These are phyloP conservation scores for Acromyrmex charruanus DNA, from an alignment of 1,140 invertebrate species.

Conservation along the genomic window DNA sequence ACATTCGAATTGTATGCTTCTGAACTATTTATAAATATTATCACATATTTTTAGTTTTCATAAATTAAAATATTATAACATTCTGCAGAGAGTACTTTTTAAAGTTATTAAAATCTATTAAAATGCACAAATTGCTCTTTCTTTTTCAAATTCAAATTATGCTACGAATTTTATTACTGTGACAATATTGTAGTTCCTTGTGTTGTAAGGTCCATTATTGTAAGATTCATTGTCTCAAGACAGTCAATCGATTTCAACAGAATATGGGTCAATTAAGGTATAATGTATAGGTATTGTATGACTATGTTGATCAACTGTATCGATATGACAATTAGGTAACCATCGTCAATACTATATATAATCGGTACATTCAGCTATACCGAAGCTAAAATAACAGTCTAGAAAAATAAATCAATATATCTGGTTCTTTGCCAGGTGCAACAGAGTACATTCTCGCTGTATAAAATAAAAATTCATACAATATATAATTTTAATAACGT, in stretches of 20 bases:
- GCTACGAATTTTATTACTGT: neutral
- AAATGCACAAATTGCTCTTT: neutral
- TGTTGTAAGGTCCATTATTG: neutral
- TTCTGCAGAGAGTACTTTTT: neutral
- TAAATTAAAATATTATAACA: neutral
- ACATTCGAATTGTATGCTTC: slow-evolving; percentile 5
- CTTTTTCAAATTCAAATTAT: neutral
- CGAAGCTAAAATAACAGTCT: neutral
- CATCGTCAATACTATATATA: neutral
- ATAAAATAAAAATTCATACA: neutral
- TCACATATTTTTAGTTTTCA: slow-evolving; percentile 4
- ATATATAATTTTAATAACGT: neutral
- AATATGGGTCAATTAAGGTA: slow-evolving; percentile 21
- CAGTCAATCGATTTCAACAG: neutral
- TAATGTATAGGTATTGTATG: neutral
- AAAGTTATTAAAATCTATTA: neutral
- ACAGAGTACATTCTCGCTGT: neutral
- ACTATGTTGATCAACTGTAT: neutral
- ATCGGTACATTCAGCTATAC: no score
- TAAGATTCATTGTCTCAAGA: neutral
- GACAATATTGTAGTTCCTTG: neutral
- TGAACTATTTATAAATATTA: neutral
- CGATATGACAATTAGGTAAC: slow-evolving; percentile 15
- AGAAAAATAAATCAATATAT: neutral
- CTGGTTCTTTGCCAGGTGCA: neutral